Evolutionary conservation across 2,113 vertebrate species (phyloP).

Genomic region (Struthidea cinerea): DNA sequence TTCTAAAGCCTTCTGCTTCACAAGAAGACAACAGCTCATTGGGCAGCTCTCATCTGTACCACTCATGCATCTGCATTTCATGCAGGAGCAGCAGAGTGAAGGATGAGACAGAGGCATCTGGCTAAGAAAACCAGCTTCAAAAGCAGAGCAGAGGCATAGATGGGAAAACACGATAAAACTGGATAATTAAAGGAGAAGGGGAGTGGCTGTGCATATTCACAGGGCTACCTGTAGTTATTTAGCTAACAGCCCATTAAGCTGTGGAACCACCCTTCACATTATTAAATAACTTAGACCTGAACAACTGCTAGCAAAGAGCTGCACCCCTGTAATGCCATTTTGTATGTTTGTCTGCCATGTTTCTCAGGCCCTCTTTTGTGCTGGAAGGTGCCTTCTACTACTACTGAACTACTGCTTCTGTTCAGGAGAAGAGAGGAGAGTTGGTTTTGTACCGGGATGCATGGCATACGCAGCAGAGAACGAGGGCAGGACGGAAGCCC

Average conservation of each 20-base stretch:
- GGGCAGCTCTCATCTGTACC: not conserved
- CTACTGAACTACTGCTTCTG: not conserved
- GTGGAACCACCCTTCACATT: slow-evolving; percentile 14
- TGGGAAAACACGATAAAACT: slow-evolving; percentile 2
- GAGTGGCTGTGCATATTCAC: slow-evolving; percentile 7
- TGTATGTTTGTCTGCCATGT: not conserved
- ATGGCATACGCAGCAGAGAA: not conserved
- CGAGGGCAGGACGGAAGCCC: not conserved
- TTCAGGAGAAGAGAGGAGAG: not conserved
- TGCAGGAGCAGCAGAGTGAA: not conserved
- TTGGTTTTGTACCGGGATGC: not conserved
- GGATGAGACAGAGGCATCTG: not conserved
- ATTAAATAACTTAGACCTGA: not conserved
- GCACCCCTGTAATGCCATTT: not conserved
- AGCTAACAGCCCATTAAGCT: slow-evolving; percentile 5
- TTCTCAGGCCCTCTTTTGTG: not conserved
- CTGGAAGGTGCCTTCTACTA: not conserved
- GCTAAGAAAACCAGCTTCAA: slow-evolving; percentile 12
- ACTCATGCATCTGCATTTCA: not conserved
- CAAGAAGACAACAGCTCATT: not conserved
- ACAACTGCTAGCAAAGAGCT: not conserved
- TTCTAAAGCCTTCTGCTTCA: not conserved
- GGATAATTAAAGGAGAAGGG: slow-evolving; percentile 41
- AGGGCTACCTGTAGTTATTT: not conserved
- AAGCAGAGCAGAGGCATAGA: not conserved